Percentiles rank a stretch among this genome's conserved stretches.
phyloP scores from a whole-genome alignment of 2,797 vertebrate genomes.

The Lagocephalus sceleratus region DNA sequence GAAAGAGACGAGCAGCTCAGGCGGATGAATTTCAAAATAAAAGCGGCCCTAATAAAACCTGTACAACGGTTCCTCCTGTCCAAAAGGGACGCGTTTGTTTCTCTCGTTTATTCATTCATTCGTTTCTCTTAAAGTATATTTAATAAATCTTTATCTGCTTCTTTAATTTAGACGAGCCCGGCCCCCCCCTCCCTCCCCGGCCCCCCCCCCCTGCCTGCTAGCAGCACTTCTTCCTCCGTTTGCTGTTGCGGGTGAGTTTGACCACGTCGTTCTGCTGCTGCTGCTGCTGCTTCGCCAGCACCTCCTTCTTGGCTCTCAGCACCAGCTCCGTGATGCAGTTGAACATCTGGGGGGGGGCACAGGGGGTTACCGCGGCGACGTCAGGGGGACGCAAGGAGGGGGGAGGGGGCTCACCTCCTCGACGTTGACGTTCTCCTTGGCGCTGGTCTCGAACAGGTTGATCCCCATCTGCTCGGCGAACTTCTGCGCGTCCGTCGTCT shows the following conservation, averaged over 20 bases:
- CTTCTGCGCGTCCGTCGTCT: constrained; percentile 96
- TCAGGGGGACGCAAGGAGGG: too few relatives aligned
- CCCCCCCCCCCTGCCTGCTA: constrained; percentile 75
- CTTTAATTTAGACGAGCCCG: constrained; percentile 75
- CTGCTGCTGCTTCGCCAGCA: constrained; percentile 95
- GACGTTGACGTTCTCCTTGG: constrained; percentile 97
- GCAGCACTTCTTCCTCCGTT: constrained; percentile 98
- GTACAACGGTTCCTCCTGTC: constrained; percentile 77
- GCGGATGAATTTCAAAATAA: constrained; percentile 88
- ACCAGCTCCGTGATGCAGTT: constrained; percentile 99
- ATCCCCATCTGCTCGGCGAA: constrained; percentile 99
- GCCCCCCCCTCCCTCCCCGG: constrained; percentile 65
- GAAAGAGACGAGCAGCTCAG: constrained; percentile 77
- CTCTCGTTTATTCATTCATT: constrained; percentile 32
- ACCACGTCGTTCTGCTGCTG: constrained; percentile 98
- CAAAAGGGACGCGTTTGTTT: constrained; percentile 69
- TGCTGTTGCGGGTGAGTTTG: constrained; percentile 97
- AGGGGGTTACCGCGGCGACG: background rate
- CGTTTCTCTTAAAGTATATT: constrained; percentile 61
- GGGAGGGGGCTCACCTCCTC: constrained; percentile 85
- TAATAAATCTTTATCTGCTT: constrained; percentile 73
- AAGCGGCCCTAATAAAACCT: constrained; percentile 79
- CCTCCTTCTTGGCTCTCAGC: constrained; percentile 96
- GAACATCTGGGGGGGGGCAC: constrained; percentile 86
- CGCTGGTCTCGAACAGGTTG: constrained; percentile 96